These are phyloP conservation scores for Syndactyla subalaris DNA, from an alignment of 2,797 vertebrate genomes.

Conservation along the genomic window DNA sequence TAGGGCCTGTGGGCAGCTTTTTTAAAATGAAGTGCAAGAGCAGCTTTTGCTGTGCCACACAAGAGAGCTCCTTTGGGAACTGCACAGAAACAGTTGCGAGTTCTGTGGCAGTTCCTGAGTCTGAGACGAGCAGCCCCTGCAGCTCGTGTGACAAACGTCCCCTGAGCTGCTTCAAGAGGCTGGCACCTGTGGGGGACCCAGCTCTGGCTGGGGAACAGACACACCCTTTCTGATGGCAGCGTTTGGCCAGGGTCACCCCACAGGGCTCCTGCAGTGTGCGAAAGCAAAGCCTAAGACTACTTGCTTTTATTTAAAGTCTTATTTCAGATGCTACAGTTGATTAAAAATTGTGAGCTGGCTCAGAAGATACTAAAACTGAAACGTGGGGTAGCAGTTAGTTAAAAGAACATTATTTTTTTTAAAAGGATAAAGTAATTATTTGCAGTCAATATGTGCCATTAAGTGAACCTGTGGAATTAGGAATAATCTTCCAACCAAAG, in stretches of 20 bases:
- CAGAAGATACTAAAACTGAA: slow-evolving; percentile 83
- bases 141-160: neutral
- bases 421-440: slow-evolving; percentile 81
- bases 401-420: slow-evolving; percentile 76
- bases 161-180: neutral
- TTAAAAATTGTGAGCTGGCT: slow-evolving; percentile 93
- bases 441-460: slow-evolving; percentile 93
- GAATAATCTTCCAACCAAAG: slow-evolving; percentile 92
- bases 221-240: neutral
- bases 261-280: neutral
- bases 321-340: slow-evolving; percentile 70
- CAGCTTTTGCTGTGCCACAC: neutral
- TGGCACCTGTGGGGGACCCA: neutral
- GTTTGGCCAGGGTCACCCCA: slow-evolving; percentile 40
- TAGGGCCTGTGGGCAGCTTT: slow-evolving; percentile 18
- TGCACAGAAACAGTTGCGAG: neutral
- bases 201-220: neutral
- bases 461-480: slow-evolving; percentile 87
- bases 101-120: neutral
- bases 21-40: neutral
- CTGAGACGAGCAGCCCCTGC: neutral
- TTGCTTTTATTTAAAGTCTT: slow-evolving; percentile 72
- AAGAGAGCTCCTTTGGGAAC: neutral
- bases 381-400: slow-evolving; percentile 76
- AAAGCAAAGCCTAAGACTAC: slow-evolving; percentile 56